Evolutionary conservation across 2,113 vertebrate genomes (phyloP).

Genomic region (Vidua macroura): DNA sequence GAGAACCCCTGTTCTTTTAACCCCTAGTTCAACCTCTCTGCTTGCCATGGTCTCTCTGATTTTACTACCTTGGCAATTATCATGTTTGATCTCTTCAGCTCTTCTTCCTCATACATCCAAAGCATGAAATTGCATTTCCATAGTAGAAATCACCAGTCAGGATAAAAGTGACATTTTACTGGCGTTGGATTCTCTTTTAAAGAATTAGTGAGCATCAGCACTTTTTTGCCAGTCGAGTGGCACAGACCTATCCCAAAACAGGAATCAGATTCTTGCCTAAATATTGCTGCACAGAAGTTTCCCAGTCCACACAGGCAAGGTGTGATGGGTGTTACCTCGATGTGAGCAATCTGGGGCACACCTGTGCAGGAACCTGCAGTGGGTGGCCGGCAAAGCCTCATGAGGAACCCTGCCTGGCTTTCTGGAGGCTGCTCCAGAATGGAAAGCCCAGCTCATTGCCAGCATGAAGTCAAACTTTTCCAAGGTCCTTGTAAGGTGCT

Average conservation of each 20-base stretch:
- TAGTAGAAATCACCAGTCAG: background rate
- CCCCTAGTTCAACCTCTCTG: background rate
- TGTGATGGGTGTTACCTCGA: background rate
- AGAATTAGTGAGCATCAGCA: background rate
- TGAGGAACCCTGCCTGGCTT: background rate
- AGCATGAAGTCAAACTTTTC: background rate
- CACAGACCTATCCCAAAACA: background rate
- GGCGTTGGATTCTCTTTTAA: background rate
- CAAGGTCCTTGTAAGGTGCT: background rate
- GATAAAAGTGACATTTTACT: background rate
- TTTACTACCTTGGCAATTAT: background rate
- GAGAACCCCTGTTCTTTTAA: background rate
- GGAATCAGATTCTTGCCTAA: background rate
- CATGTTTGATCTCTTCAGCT: background rate
- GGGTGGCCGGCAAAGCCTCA: background rate
- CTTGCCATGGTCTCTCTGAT: background rate
- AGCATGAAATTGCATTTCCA: background rate
- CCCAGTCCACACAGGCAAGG: background rate
- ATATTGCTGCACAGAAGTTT: background rate
- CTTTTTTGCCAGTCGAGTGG: background rate
- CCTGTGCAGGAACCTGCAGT: background rate
- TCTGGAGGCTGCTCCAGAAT: background rate
- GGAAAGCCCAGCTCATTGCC: background rate
- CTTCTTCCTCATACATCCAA: background rate
- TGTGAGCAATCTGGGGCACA: background rate